Evolutionary conservation across 2,888 invertebrate species (phyloP).

Genomic region (Opisthograptis luteolata): DNA sequence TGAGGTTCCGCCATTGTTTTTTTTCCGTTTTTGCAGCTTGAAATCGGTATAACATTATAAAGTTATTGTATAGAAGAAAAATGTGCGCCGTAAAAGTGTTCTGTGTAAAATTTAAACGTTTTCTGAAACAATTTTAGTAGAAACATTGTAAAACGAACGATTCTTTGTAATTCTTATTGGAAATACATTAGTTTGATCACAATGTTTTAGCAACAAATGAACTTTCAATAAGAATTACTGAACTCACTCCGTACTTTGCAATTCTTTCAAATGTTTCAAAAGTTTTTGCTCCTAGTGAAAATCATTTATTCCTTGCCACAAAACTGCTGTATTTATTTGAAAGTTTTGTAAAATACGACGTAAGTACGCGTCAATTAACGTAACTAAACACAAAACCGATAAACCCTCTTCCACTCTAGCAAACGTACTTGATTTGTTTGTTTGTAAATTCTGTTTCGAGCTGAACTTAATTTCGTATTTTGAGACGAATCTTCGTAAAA

Average conservation of each 20-base stretch:
- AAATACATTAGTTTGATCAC: conserved; percentile 10
- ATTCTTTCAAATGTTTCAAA: conserved; percentile 39
- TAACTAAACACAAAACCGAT: conserved; percentile 46
- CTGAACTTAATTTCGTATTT: conserved; percentile 50
- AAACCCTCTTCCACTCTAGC: conserved; percentile 48
- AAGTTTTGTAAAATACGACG: conserved; percentile 48
- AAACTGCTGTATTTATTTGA: conserved; percentile 39
- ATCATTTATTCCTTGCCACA: conserved; percentile 32
- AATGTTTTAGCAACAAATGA: conserved; percentile 15
- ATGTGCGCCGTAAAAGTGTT: conserved; percentile 4
- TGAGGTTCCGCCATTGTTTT: neutral
- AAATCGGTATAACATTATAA: neutral
- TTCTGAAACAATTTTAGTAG: neutral
- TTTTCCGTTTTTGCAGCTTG: neutral
- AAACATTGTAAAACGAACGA: neutral
- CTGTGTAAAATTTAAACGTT: neutral
- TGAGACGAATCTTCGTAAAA: conserved; percentile 21
- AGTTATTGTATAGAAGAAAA: conserved; percentile 1
- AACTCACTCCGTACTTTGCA: conserved; percentile 40
- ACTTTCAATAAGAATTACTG: conserved; percentile 22
- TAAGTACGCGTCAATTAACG: conserved; percentile 65
- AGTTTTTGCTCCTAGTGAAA: conserved; percentile 19
- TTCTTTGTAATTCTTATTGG: conserved; percentile 24
- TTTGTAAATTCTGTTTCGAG: conserved; percentile 42
- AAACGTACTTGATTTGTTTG: conserved; percentile 25